These are phyloP conservation scores for Tetrax tetrax DNA, from an alignment of 2,113 vertebrate genomes.

Conservation along the genomic window DNA sequence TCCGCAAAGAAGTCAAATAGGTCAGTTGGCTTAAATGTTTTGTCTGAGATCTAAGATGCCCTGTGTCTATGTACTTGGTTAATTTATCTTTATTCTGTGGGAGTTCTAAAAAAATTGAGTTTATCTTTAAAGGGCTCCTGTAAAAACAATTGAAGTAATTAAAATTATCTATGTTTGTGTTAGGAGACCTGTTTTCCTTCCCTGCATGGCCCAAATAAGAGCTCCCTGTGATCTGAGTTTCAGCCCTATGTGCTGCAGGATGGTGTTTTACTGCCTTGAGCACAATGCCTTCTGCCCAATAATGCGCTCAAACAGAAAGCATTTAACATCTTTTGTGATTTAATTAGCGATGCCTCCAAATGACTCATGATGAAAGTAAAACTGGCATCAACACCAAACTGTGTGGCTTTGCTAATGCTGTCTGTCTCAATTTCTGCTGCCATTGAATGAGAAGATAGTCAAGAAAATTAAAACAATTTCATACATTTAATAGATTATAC, in stretches of 20 bases:
- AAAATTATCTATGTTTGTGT: neutral
- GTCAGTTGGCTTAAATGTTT: neutral
- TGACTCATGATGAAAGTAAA: neutral
- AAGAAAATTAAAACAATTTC: neutral
- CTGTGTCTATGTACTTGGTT: neutral
- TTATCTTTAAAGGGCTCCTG: neutral
- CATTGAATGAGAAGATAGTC: neutral
- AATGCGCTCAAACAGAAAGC: neutral
- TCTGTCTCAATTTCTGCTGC: neutral
- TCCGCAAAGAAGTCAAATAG: neutral
- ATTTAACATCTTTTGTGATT: neutral
- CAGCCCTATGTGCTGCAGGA: neutral
- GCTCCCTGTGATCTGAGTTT: neutral
- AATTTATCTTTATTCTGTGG: neutral
- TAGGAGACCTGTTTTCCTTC: neutral
- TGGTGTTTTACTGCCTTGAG: neutral
- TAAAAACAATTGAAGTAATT: conserved; percentile 33
- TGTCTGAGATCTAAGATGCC: neutral
- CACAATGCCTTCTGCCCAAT: neutral
- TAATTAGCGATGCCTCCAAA: neutral
- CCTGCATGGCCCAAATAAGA: neutral
- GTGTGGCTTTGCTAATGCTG: neutral
- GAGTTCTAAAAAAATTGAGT: neutral
- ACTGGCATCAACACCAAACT: neutral
- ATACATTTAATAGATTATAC: neutral